Conservation (phyloP, 1,140 invertebrate genomes). For the Ceratosolen fusciceps region DNA sequence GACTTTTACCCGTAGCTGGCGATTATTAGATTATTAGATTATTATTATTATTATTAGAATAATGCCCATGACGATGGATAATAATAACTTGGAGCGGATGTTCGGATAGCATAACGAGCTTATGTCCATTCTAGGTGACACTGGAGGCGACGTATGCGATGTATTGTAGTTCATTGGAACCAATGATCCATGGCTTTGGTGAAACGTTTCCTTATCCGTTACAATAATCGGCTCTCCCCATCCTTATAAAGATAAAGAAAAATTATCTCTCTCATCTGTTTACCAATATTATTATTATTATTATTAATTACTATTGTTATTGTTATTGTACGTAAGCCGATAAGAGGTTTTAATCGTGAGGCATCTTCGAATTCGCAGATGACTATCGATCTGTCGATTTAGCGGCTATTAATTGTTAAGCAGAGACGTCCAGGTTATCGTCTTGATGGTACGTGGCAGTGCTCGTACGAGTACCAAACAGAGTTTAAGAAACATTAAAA, state of each 20-base stretch:
- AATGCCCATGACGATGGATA: too few relatives aligned
- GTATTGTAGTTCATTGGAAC: conserved; percentile 57
- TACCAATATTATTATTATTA: not conserved
- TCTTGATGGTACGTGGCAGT: not conserved
- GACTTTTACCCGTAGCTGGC: too few relatives aligned
- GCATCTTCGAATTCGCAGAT: conserved; percentile 20
- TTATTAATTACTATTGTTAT: not conserved
- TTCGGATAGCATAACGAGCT: conserved; percentile 47
- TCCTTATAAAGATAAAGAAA: not conserved
- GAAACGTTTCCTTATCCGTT: conserved; percentile 18
- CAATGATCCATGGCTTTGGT: conserved; percentile 46
- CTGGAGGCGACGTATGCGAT: conserved; percentile 59
- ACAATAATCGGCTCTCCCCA: not conserved
- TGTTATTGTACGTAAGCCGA: not conserved
- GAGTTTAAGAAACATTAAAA: too few relatives aligned
- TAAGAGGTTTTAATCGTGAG: not conserved
- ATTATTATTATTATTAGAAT: too few relatives aligned
- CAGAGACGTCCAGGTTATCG: conserved; percentile 11
- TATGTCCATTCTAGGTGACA: conserved; percentile 70
- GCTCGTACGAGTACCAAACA: too few relatives aligned
- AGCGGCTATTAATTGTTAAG: not conserved
- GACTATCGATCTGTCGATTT: conserved; percentile 20
- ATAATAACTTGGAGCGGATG: too few relatives aligned
- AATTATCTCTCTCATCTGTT: not conserved
- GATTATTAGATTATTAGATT: too few relatives aligned